Evolutionary conservation across 2,888 invertebrate genomes (phyloP).

Genomic region (Eupeodes luniger): DNA sequence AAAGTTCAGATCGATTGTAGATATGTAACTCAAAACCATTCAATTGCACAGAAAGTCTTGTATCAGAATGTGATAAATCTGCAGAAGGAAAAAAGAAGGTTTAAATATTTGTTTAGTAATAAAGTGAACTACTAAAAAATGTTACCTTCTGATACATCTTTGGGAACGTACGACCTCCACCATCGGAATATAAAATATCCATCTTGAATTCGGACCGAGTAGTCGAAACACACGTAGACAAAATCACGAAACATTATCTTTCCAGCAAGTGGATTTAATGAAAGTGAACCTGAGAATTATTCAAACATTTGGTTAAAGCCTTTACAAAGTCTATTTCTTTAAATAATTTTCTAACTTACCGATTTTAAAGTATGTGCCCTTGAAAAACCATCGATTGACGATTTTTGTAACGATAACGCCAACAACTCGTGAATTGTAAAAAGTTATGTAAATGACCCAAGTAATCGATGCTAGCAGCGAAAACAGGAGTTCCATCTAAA

Average conservation of each 20-base stretch:
- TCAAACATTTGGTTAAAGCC: neutral
- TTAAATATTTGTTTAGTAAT: neutral
- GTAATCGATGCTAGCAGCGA: conserved; percentile 92
- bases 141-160: conserved; percentile 96
- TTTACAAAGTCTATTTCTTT: neutral
- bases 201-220: conserved; percentile 96
- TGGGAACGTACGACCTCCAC: conserved; percentile 98
- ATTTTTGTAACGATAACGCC: conserved; percentile 95
- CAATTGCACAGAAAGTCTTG: conserved; percentile 93
- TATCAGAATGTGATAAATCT: conserved; percentile 98
- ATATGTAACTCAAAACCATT: conserved; percentile 98
- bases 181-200: conserved; percentile 98
- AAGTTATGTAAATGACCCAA: conserved; percentile 97
- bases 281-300: conserved; percentile 92
- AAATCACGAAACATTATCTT: conserved; percentile 99
- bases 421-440: conserved; percentile 96
- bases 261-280: conserved; percentile 97
- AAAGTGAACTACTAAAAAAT: neutral
- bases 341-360: conserved; percentile 85
- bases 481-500: conserved; percentile 89
- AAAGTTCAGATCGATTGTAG: conserved; percentile 95
- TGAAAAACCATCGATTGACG: conserved; percentile 93
- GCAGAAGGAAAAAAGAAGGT: conserved; percentile 76
- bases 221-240: conserved; percentile 96
- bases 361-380: conserved; percentile 94